Conservation (phyloP, 2,113 vertebrate species). For the Dunckerocampus dactyliophorus region DNA sequence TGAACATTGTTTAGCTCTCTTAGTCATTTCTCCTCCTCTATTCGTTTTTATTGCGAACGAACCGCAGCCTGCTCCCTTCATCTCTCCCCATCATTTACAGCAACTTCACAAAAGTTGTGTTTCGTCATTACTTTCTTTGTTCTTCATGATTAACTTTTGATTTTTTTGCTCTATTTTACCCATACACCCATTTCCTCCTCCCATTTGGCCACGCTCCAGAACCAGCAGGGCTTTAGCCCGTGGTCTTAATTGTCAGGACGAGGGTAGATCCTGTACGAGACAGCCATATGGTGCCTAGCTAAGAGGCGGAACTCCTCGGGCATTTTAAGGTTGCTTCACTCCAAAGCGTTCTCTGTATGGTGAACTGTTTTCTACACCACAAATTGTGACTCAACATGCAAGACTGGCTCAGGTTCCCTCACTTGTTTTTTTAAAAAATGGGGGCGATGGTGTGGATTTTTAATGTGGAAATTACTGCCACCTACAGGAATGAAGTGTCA, state of each 20-base stretch:
- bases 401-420: neutral
- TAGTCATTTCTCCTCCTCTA: slow-evolving; percentile 24
- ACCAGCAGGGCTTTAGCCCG: slow-evolving; percentile 45
- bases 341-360: slow-evolving; percentile 1
- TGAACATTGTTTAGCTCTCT: slow-evolving; percentile 56
- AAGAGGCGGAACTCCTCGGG: slow-evolving; percentile 31
- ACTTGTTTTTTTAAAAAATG: neutral
- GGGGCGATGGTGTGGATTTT: too few relatives aligned
- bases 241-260: slow-evolving; percentile 53
- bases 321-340: slow-evolving; percentile 22
- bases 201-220: slow-evolving; percentile 49
- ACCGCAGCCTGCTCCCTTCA: neutral
- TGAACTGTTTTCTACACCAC: slow-evolving; percentile 8
- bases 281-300: slow-evolving; percentile 54
- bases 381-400: slow-evolving; percentile 4
- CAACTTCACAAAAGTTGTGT: neutral
- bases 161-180: neutral
- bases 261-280: slow-evolving; percentile 39
- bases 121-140: neutral
- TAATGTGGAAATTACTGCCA: neutral
- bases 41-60: slow-evolving; percentile 13
- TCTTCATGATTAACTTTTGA: neutral
- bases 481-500: neutral
- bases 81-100: neutral
- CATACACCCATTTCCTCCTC: slow-evolving; percentile 12